Evolutionary conservation across 2,113 vertebrate genomes (phyloP).

Genomic region (Phrynosoma platyrhinos): DNA sequence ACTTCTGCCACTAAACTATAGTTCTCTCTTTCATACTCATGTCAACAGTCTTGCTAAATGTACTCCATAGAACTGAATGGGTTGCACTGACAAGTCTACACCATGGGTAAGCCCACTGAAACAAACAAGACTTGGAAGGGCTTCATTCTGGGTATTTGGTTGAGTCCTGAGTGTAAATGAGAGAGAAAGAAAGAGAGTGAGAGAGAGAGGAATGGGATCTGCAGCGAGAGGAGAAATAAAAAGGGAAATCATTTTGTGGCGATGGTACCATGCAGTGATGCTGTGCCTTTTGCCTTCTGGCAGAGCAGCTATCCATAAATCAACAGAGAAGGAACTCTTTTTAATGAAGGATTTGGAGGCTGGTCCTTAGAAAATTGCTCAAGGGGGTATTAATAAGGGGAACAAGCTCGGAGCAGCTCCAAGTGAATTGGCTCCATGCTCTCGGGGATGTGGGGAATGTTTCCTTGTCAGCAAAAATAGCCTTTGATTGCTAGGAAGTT

Average conservation of each 20-base stretch:
- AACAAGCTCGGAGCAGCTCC: slow-evolving; percentile 62
- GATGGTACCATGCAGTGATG: slow-evolving; percentile 64
- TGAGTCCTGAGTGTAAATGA: neutral
- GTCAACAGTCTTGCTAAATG: too few species aligned
- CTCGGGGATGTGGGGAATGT: slow-evolving; percentile 39
- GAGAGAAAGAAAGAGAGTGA: neutral
- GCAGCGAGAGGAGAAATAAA: slow-evolving; percentile 30
- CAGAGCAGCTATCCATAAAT: slow-evolving; percentile 70
- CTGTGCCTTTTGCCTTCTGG: slow-evolving; percentile 64
- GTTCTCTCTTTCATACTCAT: too few species aligned
- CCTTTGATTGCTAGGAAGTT: slow-evolving; percentile 22
- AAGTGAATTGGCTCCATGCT: slow-evolving; percentile 49
- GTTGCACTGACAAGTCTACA: too few species aligned
- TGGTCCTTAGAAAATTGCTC: slow-evolving; percentile 63
- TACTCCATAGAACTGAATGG: too few species aligned
- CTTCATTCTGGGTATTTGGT: neutral
- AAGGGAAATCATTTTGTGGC: slow-evolving; percentile 60
- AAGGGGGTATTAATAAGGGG: slow-evolving; percentile 66
- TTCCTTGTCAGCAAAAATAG: slow-evolving; percentile 52
- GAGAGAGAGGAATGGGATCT: neutral
- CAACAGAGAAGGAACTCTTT: slow-evolving; percentile 65
- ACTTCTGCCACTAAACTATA: too few species aligned
- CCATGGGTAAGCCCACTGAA: neutral
- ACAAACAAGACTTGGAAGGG: neutral
- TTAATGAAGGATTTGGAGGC: slow-evolving; percentile 69